phyloP scores from a whole-genome alignment of 2,797 vertebrate genomes.

The Notolabrus celidotus region DNA sequence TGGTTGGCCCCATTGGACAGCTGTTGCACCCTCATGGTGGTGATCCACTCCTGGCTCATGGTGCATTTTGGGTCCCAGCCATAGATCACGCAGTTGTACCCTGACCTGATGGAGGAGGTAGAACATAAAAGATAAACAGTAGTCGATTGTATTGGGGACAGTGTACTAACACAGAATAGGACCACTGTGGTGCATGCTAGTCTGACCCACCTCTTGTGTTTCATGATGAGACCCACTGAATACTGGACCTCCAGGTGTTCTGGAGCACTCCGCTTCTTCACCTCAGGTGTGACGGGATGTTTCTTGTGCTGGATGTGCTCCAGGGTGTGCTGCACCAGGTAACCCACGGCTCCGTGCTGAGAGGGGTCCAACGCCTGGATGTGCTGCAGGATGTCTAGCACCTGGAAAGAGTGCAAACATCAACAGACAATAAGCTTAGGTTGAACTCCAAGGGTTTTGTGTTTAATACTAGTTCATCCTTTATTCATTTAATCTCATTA shows the following conservation, averaged over 20 bases:
- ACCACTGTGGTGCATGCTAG: too few species aligned
- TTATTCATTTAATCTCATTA: not conserved
- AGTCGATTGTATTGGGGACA: too few species aligned
- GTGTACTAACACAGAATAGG: too few species aligned
- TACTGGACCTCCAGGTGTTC: conserved; percentile 93
- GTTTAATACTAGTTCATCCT: not conserved
- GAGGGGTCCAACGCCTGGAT: conserved; percentile 96
- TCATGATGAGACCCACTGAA: conserved; percentile 95
- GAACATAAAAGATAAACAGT: not conserved
- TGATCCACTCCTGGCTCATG: conserved; percentile 98
- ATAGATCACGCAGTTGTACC: conserved; percentile 96
- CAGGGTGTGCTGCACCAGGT: conserved; percentile 96
- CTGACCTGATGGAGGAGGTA: conserved; percentile 80
- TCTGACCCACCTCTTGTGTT: conserved; percentile 92
- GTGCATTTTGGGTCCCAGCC: conserved; percentile 98
- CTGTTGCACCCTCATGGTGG: conserved; percentile 96
- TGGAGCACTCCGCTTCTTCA: conserved; percentile 89
- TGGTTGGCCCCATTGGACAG: conserved; percentile 92
- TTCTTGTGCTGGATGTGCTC: conserved; percentile 97
- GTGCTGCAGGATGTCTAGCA: conserved; percentile 97
- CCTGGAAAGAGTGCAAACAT: conserved; percentile 78
- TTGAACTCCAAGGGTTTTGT: not conserved
- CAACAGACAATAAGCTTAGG: not conserved
- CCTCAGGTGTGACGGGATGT: conserved; percentile 90
- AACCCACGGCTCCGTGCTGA: conserved; percentile 95